Evolutionary conservation across 1,140 invertebrate genomes (phyloP), one percentile per base, ranked within the genome.

Genomic region (Bradynema listronoti): DNA sequence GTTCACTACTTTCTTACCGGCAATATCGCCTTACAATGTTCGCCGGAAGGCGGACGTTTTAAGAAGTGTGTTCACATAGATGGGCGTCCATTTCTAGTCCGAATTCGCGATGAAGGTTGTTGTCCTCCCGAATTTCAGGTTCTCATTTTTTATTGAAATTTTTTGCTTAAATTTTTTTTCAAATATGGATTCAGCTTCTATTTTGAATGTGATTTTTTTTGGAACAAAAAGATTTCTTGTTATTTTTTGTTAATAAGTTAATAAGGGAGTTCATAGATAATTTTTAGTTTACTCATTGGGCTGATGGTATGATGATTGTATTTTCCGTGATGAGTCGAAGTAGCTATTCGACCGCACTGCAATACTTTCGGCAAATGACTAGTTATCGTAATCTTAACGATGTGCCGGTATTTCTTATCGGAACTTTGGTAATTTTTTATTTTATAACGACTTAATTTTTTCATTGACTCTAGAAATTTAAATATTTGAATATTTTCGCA

Each of bases 31-130:
- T 90, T 94, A 69, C 92, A 97, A 79, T 92, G 97, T 81, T 92
- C 89, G 53, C 91, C 92, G 6, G 93, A 97, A 85, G 93, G 94
- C 66, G 94, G 94, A n/a, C 83, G 94, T 51, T 98, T 97, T 81
- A 98, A 98, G 80, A 98, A 97, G 79, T 92, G 97, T 83, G 86
- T 97, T 39, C 86, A 90, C 52, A 87, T 96, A 54, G 91, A 96
- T 78, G 90, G 90, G 50, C 90, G 93, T 80, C 93, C 90, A 81
- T 91, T 94, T 81, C 84, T 98, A 58, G 83, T 98, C 46, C 83
- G 98, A 42, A 95, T 98, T 70, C 82, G 94, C 69, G 94, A 98
- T 80, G 94, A 98, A 83, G 94, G 92, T 45, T 89, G 90, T 51
- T 84, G 87, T 11, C 91, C 91, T 14, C 91, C 95, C 81, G 85